phyloP scores from a whole-genome alignment of 2,888 invertebrate genomes.

The Drosophila antonietae region DNA sequence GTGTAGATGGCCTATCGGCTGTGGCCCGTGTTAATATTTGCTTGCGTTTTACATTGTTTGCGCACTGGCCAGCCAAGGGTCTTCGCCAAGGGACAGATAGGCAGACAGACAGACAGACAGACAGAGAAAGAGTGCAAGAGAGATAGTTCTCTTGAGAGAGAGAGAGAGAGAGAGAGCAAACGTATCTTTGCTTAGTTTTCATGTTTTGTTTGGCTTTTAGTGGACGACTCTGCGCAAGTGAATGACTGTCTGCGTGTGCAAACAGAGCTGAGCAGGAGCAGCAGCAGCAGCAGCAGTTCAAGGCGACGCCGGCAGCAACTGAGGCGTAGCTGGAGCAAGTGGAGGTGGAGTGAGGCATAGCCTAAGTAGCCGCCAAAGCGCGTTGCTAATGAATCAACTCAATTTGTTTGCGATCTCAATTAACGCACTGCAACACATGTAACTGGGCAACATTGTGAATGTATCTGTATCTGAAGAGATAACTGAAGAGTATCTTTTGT shows the following conservation, averaged over 20 bases:
- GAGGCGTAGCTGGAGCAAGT: neutral
- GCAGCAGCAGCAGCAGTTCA: constrained; percentile 59
- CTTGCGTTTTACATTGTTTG: constrained; percentile 77
- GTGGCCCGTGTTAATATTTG: constrained; percentile 73
- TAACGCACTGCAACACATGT: constrained; percentile 28
- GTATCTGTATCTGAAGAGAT: neutral
- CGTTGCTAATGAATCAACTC: constrained; percentile 48
- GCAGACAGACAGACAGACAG: constrained; percentile 9
- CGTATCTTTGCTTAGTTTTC: constrained; percentile 68
- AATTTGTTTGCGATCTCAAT: constrained; percentile 31
- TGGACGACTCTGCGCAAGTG: constrained; percentile 46
- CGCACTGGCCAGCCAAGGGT: constrained; percentile 63
- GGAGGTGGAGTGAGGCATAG: constrained; percentile 15
- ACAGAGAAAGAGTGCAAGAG: neutral
- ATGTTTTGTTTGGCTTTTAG: constrained; percentile 75
- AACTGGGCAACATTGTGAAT: neutral
- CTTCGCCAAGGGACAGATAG: constrained; percentile 7
- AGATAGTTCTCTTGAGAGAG: too few relatives aligned
- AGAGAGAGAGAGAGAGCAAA: neutral
- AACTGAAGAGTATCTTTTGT: too few relatives aligned
- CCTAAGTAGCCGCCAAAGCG: constrained; percentile 25
- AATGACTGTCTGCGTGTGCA: constrained; percentile 19
- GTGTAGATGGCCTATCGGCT: constrained; percentile 61
- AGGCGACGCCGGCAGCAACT: constrained; percentile 25
- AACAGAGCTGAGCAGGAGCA: constrained; percentile 47